Evolutionary conservation across 1,140 invertebrate species (phyloP).

Genomic region (Zaprionus camerounensis): DNA sequence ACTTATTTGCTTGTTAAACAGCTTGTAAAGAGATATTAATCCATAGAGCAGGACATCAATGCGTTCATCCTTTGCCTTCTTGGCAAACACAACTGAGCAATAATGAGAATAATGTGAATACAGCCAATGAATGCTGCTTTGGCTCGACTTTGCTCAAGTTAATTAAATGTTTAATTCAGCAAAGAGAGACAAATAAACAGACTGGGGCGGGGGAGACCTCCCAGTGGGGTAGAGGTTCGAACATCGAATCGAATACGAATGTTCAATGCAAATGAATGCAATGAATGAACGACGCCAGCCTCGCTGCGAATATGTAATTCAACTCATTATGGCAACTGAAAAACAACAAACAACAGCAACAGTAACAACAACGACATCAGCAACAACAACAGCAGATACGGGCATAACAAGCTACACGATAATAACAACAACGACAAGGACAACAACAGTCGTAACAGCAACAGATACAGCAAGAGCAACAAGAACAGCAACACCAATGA

Average conservation of each 20-base stretch:
- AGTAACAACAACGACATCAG: slow-evolving; percentile 2
- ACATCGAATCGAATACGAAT: slow-evolving; percentile 10
- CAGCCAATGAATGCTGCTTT: background rate
- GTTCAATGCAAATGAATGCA: slow-evolving; percentile 51
- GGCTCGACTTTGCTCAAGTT: background rate
- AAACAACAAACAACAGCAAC: slow-evolving; percentile 10
- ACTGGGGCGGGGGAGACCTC: background rate
- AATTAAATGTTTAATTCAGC: slow-evolving; percentile 2
- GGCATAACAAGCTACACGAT: slow-evolving; percentile 23
- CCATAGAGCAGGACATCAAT: too few species aligned
- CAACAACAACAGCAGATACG: slow-evolving; percentile 16
- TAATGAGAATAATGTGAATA: background rate
- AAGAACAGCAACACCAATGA: background rate
- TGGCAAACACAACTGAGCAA: background rate
- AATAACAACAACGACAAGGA: slow-evolving; percentile 35
- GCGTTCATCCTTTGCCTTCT: too few species aligned
- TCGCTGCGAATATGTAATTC: slow-evolving; percentile 55
- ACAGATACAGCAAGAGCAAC: background rate
- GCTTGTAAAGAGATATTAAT: slow-evolving; percentile 1
- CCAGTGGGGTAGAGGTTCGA: background rate
- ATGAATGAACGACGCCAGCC: background rate
- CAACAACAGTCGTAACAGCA: background rate
- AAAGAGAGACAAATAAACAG: background rate
- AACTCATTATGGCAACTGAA: slow-evolving; percentile 60
- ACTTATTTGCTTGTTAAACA: slow-evolving; percentile 3